Evolutionary conservation across 92 coral and sea anemone species (phyloP).

Genomic region (Palythoa grandis): DNA sequence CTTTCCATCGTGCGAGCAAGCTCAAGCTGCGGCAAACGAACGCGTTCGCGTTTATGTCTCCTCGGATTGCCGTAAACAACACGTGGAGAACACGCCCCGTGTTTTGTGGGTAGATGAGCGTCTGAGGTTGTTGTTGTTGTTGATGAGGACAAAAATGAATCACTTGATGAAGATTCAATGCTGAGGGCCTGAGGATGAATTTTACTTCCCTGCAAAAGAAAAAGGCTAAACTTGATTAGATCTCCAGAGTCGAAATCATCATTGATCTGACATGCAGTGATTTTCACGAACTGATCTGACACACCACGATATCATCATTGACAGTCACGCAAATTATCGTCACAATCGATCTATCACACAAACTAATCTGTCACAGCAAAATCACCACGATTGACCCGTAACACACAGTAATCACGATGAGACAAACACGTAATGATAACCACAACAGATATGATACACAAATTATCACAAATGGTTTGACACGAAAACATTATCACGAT

Average conservation of each 20-base stretch:
- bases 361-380: too few species aligned
- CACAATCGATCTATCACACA: too few species aligned
- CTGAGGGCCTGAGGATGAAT: neutral
- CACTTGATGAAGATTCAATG: conserved; percentile 23
- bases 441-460: too few species aligned
- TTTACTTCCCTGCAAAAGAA: neutral
- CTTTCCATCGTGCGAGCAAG: neutral
- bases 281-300: neutral
- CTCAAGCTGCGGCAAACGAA: conserved; percentile 5
- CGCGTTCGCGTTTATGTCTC: conserved; percentile 20
- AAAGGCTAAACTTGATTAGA: neutral
- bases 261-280: neutral
- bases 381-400: too few species aligned
- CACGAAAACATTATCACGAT: too few species aligned
- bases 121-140: neutral
- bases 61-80: conserved; percentile 28
- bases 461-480: too few species aligned
- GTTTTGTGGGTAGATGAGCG: conserved; percentile 2
- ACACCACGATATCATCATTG: too few species aligned
- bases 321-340: too few species aligned
- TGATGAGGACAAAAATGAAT: neutral
- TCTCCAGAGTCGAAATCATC: neutral
- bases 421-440: too few species aligned
- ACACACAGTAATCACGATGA: too few species aligned
- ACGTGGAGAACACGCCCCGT: conserved; percentile 12